Evolutionary conservation across 2,113 vertebrate genomes (phyloP).

Genomic region (Bungarus multicinctus): DNA sequence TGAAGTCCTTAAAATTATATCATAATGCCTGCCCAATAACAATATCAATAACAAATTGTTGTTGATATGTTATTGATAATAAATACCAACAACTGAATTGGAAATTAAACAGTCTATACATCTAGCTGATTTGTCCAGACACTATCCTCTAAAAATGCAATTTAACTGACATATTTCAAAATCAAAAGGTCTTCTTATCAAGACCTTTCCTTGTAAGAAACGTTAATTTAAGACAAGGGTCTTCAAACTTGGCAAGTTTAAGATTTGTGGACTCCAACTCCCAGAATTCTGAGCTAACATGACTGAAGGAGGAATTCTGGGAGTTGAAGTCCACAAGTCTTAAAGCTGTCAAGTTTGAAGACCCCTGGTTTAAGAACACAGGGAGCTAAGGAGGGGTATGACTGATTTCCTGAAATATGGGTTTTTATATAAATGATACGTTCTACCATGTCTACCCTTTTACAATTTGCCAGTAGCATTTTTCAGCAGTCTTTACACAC

Average conservation of each 20-base stretch:
- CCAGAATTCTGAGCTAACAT: too few species aligned
- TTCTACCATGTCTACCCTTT: constrained; percentile 51
- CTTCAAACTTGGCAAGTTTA: too few species aligned
- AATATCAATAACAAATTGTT: too few species aligned
- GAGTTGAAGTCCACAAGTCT: too few species aligned
- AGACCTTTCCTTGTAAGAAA: constrained; percentile 60
- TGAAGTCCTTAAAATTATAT: not conserved
- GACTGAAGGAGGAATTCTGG: too few species aligned
- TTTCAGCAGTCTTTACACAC: not conserved
- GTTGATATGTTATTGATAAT: not conserved
- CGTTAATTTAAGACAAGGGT: constrained; percentile 46
- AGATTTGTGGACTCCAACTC: too few species aligned
- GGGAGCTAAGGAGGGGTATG: constrained; percentile 46
- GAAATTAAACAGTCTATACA: constrained; percentile 30
- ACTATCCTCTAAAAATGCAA: constrained; percentile 40
- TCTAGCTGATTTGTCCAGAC: not conserved
- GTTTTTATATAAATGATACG: constrained; percentile 54
- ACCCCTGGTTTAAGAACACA: constrained; percentile 48
- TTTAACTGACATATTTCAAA: constrained; percentile 33
- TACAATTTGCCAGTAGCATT: constrained; percentile 11
- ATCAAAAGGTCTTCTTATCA: constrained; percentile 59
- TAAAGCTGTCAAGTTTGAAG: too few species aligned
- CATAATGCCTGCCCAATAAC: not conserved
- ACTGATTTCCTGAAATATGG: constrained; percentile 42
- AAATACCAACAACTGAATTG: constrained; percentile 26